Evolutionary conservation across 2,888 invertebrate genomes (phyloP).

Genomic region (Drosophila melanosoma): DNA sequence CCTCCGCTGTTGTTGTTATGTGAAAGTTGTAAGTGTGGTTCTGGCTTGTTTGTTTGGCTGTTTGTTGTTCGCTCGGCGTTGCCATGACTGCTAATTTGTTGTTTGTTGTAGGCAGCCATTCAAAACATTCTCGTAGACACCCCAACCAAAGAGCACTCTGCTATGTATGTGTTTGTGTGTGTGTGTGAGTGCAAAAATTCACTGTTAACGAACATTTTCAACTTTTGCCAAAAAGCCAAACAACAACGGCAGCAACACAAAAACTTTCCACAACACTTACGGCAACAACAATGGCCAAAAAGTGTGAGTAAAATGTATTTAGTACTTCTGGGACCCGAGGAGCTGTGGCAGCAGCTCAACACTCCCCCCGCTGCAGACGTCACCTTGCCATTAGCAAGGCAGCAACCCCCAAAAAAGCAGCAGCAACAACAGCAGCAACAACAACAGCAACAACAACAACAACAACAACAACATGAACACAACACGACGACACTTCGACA

Average conservation of each 20-base stretch:
- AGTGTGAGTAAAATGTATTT: constrained; percentile 74
- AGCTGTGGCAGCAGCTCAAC: constrained; percentile 6
- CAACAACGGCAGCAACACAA: constrained; percentile 77
- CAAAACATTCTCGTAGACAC: constrained; percentile 63
- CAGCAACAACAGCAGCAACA: constrained; percentile 36
- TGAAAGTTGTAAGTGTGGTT: constrained; percentile 50
- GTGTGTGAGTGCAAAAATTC: constrained; percentile 72
- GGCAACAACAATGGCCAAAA: constrained; percentile 64
- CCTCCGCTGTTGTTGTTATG: constrained; percentile 50
- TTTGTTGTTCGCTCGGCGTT: constrained; percentile 59
- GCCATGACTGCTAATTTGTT: constrained; percentile 80
- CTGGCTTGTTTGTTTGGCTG: constrained; percentile 55
- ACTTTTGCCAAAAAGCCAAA: constrained; percentile 81
- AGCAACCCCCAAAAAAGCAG: constrained; percentile 53
- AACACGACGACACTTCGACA: constrained; percentile 74
- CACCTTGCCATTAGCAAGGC: constrained; percentile 64
- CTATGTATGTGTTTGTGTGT: not conserved
- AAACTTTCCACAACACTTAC: constrained; percentile 77
- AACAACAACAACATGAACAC: constrained; percentile 26
- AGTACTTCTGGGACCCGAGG: constrained; percentile 53
- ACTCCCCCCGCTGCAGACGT: constrained; percentile 34
- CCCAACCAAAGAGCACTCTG: constrained; percentile 13
- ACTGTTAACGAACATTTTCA: constrained; percentile 79
- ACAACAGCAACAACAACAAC: constrained; percentile 40
- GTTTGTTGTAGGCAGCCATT: constrained; percentile 77